These are phyloP conservation scores for Palloptera scutellata DNA, from an alignment of 2,888 invertebrate genomes.

Conservation along the genomic window DNA sequence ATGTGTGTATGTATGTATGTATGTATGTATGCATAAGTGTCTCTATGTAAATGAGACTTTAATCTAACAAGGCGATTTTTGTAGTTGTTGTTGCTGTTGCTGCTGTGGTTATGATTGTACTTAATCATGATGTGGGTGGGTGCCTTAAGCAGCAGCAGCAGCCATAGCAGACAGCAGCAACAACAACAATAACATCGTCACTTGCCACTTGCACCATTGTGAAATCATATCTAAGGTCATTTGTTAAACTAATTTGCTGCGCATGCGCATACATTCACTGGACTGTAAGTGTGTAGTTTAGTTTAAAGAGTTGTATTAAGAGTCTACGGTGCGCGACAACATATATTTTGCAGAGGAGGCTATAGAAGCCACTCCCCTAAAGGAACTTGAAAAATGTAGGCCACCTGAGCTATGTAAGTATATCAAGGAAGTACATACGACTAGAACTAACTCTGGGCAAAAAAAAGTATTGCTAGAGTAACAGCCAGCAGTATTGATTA, in stretches of 20 bases:
- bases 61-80: constrained; percentile 1
- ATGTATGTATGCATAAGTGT: background rate
- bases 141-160: constrained; percentile 37
- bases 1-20: no score
- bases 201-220: constrained; percentile 43
- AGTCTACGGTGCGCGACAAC: no score
- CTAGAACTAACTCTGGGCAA: no score
- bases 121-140: constrained; percentile 58
- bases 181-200: constrained; percentile 20
- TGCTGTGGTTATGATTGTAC: constrained; percentile 44
- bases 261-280: background rate
- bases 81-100: constrained; percentile 1
- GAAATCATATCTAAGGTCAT: constrained; percentile 59
- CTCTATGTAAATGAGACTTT: background rate
- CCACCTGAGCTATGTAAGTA: no score
- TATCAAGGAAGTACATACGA: no score
- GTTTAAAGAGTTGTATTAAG: no score
- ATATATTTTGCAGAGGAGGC: no score
- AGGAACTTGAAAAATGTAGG: no score
- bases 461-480: no score
- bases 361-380: no score
- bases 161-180: background rate
- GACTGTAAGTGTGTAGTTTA: no score
- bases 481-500: no score
- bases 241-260: constrained; percentile 55